Conservation (phyloP, 2,797 vertebrate species). For the Synaphobranchus kaupii region DNA sequence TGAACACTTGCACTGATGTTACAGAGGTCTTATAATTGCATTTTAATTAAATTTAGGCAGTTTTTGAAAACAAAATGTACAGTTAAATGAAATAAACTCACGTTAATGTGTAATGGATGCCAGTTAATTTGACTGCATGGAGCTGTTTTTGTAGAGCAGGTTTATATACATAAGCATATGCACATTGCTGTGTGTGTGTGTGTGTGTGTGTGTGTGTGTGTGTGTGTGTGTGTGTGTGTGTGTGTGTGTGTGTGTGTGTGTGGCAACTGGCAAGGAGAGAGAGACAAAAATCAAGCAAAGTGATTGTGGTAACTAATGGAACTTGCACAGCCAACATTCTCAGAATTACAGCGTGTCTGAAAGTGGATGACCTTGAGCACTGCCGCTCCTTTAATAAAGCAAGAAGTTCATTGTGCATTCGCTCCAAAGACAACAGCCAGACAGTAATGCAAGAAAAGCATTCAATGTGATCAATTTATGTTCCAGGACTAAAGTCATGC, state of each 20-base stretch:
- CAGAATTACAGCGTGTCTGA: slow-evolving; percentile 33
- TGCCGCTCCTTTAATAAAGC: slow-evolving; percentile 45
- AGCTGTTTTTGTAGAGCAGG: background rate
- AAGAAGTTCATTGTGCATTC: slow-evolving; percentile 48
- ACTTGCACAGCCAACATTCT: slow-evolving; percentile 34
- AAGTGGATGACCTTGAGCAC: slow-evolving; percentile 60
- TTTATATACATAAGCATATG: background rate
- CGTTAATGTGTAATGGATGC: background rate
- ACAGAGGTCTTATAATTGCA: background rate
- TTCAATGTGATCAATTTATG: background rate
- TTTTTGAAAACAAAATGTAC: background rate
- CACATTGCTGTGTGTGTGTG: background rate
- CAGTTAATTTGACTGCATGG: background rate
- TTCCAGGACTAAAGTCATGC: background rate
- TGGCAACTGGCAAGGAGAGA: background rate
- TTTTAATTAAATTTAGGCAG: background rate
- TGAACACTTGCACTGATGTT: background rate
- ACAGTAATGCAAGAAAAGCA: background rate
- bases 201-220: background rate
- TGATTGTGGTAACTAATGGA: slow-evolving; percentile 41
- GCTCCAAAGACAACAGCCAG: background rate
- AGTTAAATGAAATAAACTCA: background rate
- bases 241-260: background rate
- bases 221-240: background rate
- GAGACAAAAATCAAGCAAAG: slow-evolving; percentile 33